Percentiles rank a stretch among this genome's conserved stretches.
Evolutionary conservation across 2,113 vertebrate species (phyloP).

Genomic region (Callopanchax toddi): DNA sequence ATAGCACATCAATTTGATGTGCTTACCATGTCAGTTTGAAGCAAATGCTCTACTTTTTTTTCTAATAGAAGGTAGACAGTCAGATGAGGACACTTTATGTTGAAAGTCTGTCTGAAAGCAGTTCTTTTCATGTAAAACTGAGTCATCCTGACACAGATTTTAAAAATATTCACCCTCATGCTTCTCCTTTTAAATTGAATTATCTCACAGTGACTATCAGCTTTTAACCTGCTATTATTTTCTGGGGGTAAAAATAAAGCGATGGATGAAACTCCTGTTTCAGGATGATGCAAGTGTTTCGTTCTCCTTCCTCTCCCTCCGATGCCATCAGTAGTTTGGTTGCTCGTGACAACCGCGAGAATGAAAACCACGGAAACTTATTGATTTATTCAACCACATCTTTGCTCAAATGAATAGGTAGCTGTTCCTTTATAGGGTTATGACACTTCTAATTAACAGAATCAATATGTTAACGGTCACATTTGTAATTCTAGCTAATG

Average conservation of each 20-base stretch:
- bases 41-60: constrained; percentile 22
- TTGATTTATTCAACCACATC: constrained; percentile 45
- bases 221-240: constrained; percentile 30
- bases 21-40: constrained; percentile 45
- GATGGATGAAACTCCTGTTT: constrained; percentile 16
- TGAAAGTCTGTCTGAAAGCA: constrained; percentile 3
- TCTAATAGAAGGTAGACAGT: constrained; percentile 14
- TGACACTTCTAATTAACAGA: constrained; percentile 45
- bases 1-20: constrained; percentile 55
- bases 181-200: not conserved
- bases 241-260: constrained; percentile 10
- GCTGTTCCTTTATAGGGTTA: constrained; percentile 17
- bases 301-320: constrained; percentile 7
- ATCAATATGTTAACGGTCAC: constrained; percentile 34
- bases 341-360: constrained; percentile 31
- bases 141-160: not conserved
- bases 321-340: not conserved
- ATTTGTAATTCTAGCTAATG: constrained; percentile 52
- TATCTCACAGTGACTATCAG: not conserved
- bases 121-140: constrained; percentile 5
- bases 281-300: constrained; percentile 43
- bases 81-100: not conserved
- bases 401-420: constrained; percentile 10
- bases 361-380: constrained; percentile 8
- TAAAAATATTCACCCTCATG: not conserved